Conservation (phyloP, 2,113 vertebrate genomes). For the Protobothrops mucrosquamatus region DNA sequence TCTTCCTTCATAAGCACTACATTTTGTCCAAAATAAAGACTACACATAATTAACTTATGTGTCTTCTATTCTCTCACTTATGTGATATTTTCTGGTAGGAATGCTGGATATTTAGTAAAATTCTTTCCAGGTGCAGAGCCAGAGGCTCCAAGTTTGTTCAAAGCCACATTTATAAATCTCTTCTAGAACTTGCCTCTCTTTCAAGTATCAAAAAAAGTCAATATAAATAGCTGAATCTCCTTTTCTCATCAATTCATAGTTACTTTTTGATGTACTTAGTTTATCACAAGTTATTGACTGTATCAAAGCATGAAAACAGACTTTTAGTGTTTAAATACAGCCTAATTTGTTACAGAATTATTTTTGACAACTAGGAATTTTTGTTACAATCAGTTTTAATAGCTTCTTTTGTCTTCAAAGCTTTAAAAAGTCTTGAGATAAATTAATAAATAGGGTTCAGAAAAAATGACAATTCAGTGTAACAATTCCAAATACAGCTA, state of each 20-base stretch:
- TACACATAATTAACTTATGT: not conserved
- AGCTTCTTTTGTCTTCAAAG: not conserved
- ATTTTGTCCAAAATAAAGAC: not conserved
- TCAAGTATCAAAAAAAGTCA: not conserved
- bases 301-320: not conserved
- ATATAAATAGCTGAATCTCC: not conserved
- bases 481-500: not conserved
- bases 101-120: slow-evolving; percentile 6
- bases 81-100: not conserved
- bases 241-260: not conserved
- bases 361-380: not conserved
- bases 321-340: not conserved
- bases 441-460: not conserved
- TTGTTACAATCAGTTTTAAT: not conserved
- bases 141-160: slow-evolving; percentile 9
- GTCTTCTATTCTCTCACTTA: not conserved
- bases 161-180: slow-evolving; percentile 1
- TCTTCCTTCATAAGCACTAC: not conserved
- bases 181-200: not conserved
- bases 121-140: not conserved
- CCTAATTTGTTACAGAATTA: not conserved
- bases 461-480: not conserved
- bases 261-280: not conserved
- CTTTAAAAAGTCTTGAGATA: not conserved
- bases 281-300: not conserved